A percentile compares a stretch with the other conserved stretches of the same genome.
Conservation (phyloP, 2,888 invertebrate genomes). For the Andrena bucephala region DNA sequence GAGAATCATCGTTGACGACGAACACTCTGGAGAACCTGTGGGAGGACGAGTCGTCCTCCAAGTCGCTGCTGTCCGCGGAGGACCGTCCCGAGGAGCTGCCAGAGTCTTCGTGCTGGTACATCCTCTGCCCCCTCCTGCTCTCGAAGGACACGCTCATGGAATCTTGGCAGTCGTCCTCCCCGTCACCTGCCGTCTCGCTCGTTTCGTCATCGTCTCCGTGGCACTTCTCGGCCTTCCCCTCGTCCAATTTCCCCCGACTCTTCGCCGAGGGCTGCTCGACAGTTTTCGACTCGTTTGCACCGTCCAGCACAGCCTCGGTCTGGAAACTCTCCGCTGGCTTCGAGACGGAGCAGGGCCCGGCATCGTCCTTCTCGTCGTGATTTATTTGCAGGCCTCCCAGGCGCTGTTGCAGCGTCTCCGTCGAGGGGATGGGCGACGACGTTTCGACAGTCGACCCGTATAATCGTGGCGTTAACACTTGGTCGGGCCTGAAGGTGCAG, state of each 20-base stretch:
- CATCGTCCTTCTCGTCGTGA: conserved; percentile 70
- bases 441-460: conserved; percentile 56
- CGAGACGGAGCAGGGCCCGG: conserved; percentile 22
- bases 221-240: conserved; percentile 20
- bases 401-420: conserved; percentile 37
- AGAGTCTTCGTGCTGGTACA: conserved; percentile 79
- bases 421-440: conserved; percentile 21
- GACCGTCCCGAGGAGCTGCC: conserved; percentile 83
- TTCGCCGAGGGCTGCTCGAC: conserved; percentile 31
- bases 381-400: conserved; percentile 10
- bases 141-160: conserved; percentile 63
- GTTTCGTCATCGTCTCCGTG: conserved; percentile 54
- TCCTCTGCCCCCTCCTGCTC: conserved; percentile 67
- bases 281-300: conserved; percentile 11
- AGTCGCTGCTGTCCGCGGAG: conserved; percentile 83
- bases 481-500: conserved; percentile 69
- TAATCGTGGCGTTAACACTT: conserved; percentile 55
- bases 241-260: conserved; percentile 18
- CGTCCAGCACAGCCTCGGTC: conserved; percentile 17
- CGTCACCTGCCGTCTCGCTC: conserved; percentile 56
- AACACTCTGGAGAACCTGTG: conserved; percentile 84
- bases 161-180: conserved; percentile 57
- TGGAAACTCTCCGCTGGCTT: conserved; percentile 37
- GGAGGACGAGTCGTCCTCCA: conserved; percentile 82
- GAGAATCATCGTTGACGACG: conserved; percentile 83